Evolutionary conservation across 1,140 invertebrate genomes (phyloP).

Genomic region (Drosophila funebris): DNA sequence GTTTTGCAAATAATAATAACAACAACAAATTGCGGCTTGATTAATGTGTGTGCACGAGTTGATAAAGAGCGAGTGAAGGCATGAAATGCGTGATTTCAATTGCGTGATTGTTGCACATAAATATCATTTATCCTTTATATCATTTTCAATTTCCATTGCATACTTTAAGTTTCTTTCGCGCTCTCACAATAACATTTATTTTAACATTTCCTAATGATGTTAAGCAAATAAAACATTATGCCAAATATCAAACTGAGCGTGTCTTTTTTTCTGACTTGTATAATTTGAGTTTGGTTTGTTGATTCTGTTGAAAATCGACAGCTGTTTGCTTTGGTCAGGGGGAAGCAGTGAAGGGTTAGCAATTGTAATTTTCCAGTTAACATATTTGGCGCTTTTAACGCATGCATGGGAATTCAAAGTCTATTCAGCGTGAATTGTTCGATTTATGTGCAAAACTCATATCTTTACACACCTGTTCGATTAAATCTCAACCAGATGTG

Average conservation of each 20-base stretch:
- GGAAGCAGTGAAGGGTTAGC: too few species aligned
- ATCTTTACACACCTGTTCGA: conserved; percentile 62
- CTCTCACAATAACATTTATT: neutral
- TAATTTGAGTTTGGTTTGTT: neutral
- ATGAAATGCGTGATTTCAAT: conserved; percentile 21
- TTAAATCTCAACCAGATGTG: neutral
- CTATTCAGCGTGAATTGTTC: conserved; percentile 26
- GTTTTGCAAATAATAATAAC: conserved; percentile 27
- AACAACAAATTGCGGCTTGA: conserved; percentile 35
- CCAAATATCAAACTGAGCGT: neutral
- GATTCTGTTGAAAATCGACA: neutral
- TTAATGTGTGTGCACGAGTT: conserved; percentile 25
- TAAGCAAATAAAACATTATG: neutral
- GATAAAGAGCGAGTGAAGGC: neutral
- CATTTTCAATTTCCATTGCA: neutral
- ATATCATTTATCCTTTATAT: neutral
- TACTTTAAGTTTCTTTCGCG: neutral
- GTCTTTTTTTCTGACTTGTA: neutral
- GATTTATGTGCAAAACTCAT: conserved; percentile 13
- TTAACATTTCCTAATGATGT: neutral
- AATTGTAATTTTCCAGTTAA: conserved; percentile 35
- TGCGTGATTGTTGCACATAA: conserved; percentile 20
- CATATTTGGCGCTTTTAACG: conserved; percentile 49
- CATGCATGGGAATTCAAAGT: conserved; percentile 9
- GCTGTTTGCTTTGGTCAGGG: neutral